Percentiles rank a stretch among this genome's conserved stretches.
These are phyloP conservation scores for Mustela nigripes DNA, from an alignment of 2,113 vertebrate species.

Conservation along the genomic window DNA sequence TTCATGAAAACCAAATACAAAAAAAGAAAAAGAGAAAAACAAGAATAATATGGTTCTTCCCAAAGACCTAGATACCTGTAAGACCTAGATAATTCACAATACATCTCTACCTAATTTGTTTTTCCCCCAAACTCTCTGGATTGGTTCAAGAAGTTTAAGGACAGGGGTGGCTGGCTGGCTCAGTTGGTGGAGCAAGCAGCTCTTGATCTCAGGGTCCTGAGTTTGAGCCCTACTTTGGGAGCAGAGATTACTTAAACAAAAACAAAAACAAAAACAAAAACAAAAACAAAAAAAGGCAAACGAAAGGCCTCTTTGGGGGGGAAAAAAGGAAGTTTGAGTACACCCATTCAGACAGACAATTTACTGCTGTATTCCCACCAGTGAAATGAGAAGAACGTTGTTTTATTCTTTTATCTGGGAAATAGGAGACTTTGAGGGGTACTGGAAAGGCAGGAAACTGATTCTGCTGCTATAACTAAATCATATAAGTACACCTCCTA, in stretches of 20 bases:
- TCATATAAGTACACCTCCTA: neutral
- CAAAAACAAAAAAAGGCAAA: neutral
- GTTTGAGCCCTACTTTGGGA: neutral
- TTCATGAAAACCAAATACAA: conserved; percentile 46
- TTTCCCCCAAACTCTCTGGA: conserved; percentile 1
- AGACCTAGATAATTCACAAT: neutral
- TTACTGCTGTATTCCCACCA: neutral
- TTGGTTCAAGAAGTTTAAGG: neutral
- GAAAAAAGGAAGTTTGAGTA: conserved; percentile 19
- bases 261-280: neutral
- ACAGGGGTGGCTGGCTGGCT: neutral
- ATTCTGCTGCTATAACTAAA: neutral
- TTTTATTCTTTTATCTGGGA: conserved; percentile 16
- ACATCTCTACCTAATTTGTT: neutral
- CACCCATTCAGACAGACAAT: neutral
- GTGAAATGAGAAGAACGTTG: neutral
- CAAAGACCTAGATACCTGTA: neutral
- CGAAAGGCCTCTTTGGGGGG: neutral
- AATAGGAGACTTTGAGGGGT: neutral
- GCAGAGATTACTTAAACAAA: neutral
- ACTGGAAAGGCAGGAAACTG: neutral
- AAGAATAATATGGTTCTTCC: neutral
- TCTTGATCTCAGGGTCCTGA: neutral
- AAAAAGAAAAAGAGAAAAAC: conserved; percentile 24
- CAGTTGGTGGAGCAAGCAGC: neutral